A percentile compares a stretch with the other conserved stretches of the same genome.
Conservation (phyloP, 2,113 vertebrate genomes). For the Misgurnus anguillicaudatus region DNA sequence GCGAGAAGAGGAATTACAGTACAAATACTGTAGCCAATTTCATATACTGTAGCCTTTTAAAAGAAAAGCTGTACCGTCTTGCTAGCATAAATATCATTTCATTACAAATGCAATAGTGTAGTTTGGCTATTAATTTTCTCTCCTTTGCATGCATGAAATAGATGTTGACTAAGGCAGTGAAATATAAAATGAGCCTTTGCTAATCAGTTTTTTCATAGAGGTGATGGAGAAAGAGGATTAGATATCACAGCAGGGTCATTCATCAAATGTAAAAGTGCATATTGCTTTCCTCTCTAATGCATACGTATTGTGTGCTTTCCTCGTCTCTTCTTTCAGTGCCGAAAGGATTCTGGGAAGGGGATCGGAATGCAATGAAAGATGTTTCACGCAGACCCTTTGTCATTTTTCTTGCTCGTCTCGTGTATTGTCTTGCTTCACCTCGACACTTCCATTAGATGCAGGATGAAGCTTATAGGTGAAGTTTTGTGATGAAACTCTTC, state of each 20-base stretch:
- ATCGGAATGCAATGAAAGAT: conserved; percentile 10
- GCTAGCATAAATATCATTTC: conserved; percentile 28
- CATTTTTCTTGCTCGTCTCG: conserved; percentile 7
- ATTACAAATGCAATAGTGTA: conserved; percentile 41
- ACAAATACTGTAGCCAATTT: too few relatives aligned
- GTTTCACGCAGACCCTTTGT: neutral
- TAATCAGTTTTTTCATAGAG: conserved; percentile 20
- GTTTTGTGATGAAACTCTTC: neutral
- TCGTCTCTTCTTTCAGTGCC: conserved; percentile 18
- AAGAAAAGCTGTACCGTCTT: neutral
- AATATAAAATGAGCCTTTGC: conserved; percentile 36
- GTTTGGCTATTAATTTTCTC: conserved; percentile 40
- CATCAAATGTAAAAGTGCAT: conserved; percentile 46
- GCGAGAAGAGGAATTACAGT: too few relatives aligned
- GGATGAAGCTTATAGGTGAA: neutral
- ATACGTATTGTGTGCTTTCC: conserved; percentile 17
- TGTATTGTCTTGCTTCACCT: neutral
- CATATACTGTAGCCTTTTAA: too few relatives aligned
- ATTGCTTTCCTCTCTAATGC: conserved; percentile 43
- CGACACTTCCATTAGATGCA: conserved; percentile 27
- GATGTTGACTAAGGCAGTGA: conserved; percentile 43
- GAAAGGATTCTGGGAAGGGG: conserved; percentile 12
- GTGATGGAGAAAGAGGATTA: conserved; percentile 38
- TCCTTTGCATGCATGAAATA: conserved; percentile 32
- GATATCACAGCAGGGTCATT: conserved; percentile 36